Evolutionary conservation across 1,140 invertebrate genomes (phyloP).

Genomic region (Lordiphosa stackelbergi): DNA sequence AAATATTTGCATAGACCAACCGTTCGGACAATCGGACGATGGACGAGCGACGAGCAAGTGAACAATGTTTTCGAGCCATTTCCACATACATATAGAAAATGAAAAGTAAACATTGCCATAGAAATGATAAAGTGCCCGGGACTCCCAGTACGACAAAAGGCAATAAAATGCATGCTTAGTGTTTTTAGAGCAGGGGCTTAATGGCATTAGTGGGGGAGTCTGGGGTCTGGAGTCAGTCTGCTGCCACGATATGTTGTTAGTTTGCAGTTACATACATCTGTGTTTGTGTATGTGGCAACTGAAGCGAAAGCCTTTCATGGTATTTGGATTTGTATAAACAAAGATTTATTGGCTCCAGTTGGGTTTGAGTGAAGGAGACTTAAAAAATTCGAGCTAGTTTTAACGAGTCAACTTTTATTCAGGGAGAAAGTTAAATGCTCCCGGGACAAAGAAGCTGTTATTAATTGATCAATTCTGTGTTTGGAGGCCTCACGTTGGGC

Average conservation of each 20-base stretch:
- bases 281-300: slow-evolving; percentile 41
- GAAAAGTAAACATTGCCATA: slow-evolving; percentile 72
- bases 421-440: too few relatives aligned
- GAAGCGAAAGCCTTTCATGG: slow-evolving; percentile 62
- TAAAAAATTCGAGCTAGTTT: too few relatives aligned
- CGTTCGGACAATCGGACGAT: slow-evolving; percentile 55
- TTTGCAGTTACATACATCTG: slow-evolving; percentile 15
- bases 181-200: slow-evolving; percentile 43
- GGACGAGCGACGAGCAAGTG: slow-evolving; percentile 43
- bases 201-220: slow-evolving; percentile 51
- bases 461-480: too few relatives aligned
- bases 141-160: slow-evolving; percentile 50
- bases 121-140: slow-evolving; percentile 68
- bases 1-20: slow-evolving; percentile 73
- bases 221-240: slow-evolving; percentile 21
- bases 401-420: too few relatives aligned
- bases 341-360: slow-evolving; percentile 65
- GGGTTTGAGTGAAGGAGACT: slow-evolving; percentile 6
- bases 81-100: slow-evolving; percentile 39
- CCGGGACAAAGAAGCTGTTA: too few relatives aligned
- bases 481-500: too few relatives aligned
- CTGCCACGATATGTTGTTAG: slow-evolving; percentile 40
- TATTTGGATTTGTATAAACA: slow-evolving; percentile 70
- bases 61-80: slow-evolving; percentile 26
- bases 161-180: slow-evolving; percentile 75